Conservation (phyloP, 1,140 invertebrate species). For the Caenorhabditis inopinata region DNA sequence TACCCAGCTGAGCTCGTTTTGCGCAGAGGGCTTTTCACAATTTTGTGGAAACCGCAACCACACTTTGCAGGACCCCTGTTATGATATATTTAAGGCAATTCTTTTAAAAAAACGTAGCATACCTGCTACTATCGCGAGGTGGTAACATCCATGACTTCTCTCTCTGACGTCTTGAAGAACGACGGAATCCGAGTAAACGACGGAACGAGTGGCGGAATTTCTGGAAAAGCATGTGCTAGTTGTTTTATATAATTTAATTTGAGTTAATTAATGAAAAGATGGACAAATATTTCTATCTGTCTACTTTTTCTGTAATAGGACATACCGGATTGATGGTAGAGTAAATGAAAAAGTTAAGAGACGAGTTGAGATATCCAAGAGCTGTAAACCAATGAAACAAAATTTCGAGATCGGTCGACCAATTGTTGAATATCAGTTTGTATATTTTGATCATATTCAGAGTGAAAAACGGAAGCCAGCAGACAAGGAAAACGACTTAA, state of each 20-base stretch:
- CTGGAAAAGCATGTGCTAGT: no score
- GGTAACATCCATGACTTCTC: constrained; percentile 63
- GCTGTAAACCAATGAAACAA: constrained; percentile 65
- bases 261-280: no score
- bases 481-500: constrained; percentile 65
- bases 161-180: constrained; percentile 44
- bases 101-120: not conserved
- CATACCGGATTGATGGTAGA: constrained; percentile 65
- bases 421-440: constrained; percentile 52
- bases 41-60: constrained; percentile 55
- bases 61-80: constrained; percentile 40
- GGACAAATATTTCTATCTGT: no score
- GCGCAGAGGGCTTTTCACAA: constrained; percentile 52
- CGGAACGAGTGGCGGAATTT: constrained; percentile 65
- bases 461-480: constrained; percentile 66
- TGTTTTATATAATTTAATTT: not conserved
- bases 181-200: constrained; percentile 55
- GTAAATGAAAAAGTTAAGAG: constrained; percentile 65
- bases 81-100: not conserved
- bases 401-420: constrained; percentile 55
- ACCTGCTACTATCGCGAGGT: constrained; percentile 49
- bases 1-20: constrained; percentile 58
- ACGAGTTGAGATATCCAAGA: constrained; percentile 64
- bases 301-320: no score
- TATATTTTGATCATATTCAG: constrained; percentile 66